Evolutionary conservation across 2,888 invertebrate genomes (phyloP), one percentile per base, ranked within the genome.

Genomic region (Cataglyphis cursor): DNA sequence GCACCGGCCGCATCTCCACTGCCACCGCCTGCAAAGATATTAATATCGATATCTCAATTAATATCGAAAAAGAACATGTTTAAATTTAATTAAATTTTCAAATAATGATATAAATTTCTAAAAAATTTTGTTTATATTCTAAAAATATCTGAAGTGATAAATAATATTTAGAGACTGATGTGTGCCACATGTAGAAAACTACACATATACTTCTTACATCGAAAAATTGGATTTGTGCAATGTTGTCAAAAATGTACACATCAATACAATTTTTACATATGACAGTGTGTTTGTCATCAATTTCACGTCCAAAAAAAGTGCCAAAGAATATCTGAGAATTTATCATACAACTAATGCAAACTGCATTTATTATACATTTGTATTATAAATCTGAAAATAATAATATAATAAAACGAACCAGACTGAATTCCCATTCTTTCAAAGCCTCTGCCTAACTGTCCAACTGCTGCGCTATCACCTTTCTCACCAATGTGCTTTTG

Each of bases 1-100:
- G 38, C n/a, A n/a, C 73, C 3, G 12, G 1, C 6, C 24, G 35
- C 82, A 82, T 84, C 83, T 41, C 82, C 82, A 61, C 66, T 21
- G 1, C 24, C 82, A 31, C 24, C n/a, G n/a, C 38, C 73, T 51
- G 3, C 12, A 65, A 74, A 61, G 5, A 57, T 0, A 38, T 41
- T 41, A 51, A 59, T 51, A 15, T 35, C 9, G 3, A 57, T 44
- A 59, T 4, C 15, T 62, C 5, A 12, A 21, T 80, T 62, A 54
- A 28, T 51, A 38, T 81, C 3, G 0, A 31, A n/a, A 44, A 9
- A 44, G 1, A 38, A 44, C 10, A 76, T 3, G 0, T 54, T 24
- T 78, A 38, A 62, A 21, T 1, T 10, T 62, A 38, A 35, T 10
- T 62, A 38, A 35, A n/a, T 51, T 8, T 51, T 64, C 10, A 24